Base-by-base conservation (phyloP, 1,140 invertebrate species). In the Goniozus legneri region DNA sequence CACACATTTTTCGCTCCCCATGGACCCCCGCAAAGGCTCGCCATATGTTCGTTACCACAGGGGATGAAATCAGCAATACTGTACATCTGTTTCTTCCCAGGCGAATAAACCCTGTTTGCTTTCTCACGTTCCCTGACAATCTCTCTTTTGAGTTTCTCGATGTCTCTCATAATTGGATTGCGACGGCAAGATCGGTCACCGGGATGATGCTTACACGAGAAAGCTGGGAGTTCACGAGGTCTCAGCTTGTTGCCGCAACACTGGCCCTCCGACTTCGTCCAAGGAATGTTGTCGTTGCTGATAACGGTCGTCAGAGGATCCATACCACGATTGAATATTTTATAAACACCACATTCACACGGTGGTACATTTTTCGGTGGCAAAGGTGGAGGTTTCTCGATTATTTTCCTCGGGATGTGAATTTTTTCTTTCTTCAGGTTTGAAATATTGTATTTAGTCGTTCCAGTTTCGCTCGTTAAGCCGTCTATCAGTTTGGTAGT, bases 221-320 rank as follows among this genome's bases (percentile, higher is more conserved):
- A 55, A 3, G 54, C 53, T 8, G 47, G 39, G 10, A 4, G 2
- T 34, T 59, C 47, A 0, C 47, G 0, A 0, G 59, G 58, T 24
- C 58, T 56, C 14, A 56, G 67, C 33, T 62, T 64, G 7, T 56
- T 49, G 2, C 56, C 67, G 8, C 49, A 59, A 20, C 67, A 72
- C 1, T 50, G 13, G 20, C 48, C 50, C 3, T 60, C 56, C 0
- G 59, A 41, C 22, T 56, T 52, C 1, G 34, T 52, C 50, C 46
- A 47, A 36, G 52, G 37, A 44, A 55, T 62, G 8, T 56, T 39
- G 3, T 63, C 55, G 0, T 53, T 43, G 1, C 52, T 57, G 2
- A 22, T 2, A 3, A 10, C 39, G 12, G 22, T 2, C 18, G n/a
- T 40, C 8, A 44, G 1, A 10, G 10, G 20, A 7, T 45, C 30